phyloP scores from a whole-genome alignment of 2,888 invertebrate genomes.

The Eulithis testata region DNA sequence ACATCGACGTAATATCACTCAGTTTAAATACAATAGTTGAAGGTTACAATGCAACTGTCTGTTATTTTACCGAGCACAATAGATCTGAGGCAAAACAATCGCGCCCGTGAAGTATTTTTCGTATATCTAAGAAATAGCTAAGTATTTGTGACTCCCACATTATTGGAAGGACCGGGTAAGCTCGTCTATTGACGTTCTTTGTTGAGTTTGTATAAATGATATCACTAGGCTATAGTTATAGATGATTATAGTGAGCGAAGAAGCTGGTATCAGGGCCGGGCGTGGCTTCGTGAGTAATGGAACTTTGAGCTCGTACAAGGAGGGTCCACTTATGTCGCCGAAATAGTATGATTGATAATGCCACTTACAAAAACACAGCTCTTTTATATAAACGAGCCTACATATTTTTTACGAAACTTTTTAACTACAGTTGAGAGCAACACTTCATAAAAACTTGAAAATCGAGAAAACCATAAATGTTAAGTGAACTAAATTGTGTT shows the following conservation, averaged over 20 bases:
- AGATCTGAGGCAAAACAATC: slow-evolving; percentile 31
- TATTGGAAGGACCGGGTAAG: slow-evolving; percentile 37
- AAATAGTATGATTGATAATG: slow-evolving; percentile 82
- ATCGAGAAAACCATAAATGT: too few relatives aligned
- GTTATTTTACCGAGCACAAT: slow-evolving; percentile 34
- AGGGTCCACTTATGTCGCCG: slow-evolving; percentile 83
- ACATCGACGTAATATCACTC: slow-evolving; percentile 30
- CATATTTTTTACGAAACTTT: slow-evolving; percentile 42
- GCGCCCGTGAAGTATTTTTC: slow-evolving; percentile 36
- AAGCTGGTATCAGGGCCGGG: slow-evolving; percentile 75
- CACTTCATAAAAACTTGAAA: too few relatives aligned
- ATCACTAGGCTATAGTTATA: slow-evolving; percentile 48
- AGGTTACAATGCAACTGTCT: slow-evolving; percentile 32
- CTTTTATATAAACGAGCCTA: slow-evolving; percentile 58
- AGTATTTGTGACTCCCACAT: slow-evolving; percentile 35
- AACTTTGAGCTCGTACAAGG: slow-evolving; percentile 77
- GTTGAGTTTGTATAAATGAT: slow-evolving; percentile 38
- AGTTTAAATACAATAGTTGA: slow-evolving; percentile 38
- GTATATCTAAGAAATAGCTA: slow-evolving; percentile 33
- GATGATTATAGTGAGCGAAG: slow-evolving; percentile 58
- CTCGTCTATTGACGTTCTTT: slow-evolving; percentile 37
- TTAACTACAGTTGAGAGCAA: too few relatives aligned
- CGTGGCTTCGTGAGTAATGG: slow-evolving; percentile 81
- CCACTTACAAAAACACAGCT: slow-evolving; percentile 73
- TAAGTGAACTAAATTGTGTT: too few relatives aligned